Percentiles rank a stretch among this genome's conserved stretches.
These are phyloP conservation scores for Cyprinodon variegatus DNA, from an alignment of 2,113 vertebrate species.

Conservation along the genomic window DNA sequence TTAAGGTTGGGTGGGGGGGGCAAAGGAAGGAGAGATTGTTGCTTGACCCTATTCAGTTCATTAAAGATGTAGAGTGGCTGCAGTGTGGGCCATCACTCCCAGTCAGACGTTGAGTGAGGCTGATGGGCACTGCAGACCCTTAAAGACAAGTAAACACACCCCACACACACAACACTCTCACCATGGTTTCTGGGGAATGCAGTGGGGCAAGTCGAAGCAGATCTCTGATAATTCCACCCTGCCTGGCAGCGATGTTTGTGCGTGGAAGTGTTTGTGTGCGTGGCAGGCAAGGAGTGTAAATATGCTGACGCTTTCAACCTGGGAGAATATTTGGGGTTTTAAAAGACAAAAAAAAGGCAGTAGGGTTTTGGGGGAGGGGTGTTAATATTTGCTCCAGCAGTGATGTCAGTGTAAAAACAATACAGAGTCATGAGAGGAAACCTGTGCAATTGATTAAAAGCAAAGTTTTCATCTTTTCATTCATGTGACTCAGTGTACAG, in stretches of 20 bases:
- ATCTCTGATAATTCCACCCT: slow-evolving; percentile 70
- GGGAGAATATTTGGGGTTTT: slow-evolving; percentile 42
- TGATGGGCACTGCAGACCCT: slow-evolving; percentile 73
- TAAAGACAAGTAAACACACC: slow-evolving; percentile 69
- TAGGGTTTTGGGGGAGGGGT: slow-evolving; percentile 28
- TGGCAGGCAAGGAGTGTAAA: slow-evolving; percentile 46
- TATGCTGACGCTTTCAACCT: slow-evolving; percentile 63
- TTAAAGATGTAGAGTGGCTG: slow-evolving; percentile 71
- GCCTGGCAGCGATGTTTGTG: slow-evolving; percentile 62
- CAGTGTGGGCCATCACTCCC: slow-evolving; percentile 46
- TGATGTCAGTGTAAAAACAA: slow-evolving; percentile 48
- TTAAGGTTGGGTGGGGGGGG: slow-evolving; percentile 51
- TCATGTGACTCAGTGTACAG: slow-evolving; percentile 32
- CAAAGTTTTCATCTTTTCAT: slow-evolving; percentile 35
- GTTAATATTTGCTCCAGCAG: slow-evolving; percentile 44
- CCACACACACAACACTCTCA: slow-evolving; percentile 35
- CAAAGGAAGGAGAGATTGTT: slow-evolving; percentile 76
- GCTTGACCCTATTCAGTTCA: slow-evolving; percentile 76
- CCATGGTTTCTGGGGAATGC: slow-evolving; percentile 79
- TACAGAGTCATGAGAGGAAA: slow-evolving; percentile 36
- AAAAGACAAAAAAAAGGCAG: slow-evolving; percentile 21
- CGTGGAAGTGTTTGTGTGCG: slow-evolving; percentile 13
- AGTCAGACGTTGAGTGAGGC: slow-evolving; percentile 46
- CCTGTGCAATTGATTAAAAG: slow-evolving; percentile 42
- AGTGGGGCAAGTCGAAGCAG: slow-evolving; percentile 72